Conservation (phyloP, 1,140 invertebrate species). For the Orchesella cincta region DNA sequence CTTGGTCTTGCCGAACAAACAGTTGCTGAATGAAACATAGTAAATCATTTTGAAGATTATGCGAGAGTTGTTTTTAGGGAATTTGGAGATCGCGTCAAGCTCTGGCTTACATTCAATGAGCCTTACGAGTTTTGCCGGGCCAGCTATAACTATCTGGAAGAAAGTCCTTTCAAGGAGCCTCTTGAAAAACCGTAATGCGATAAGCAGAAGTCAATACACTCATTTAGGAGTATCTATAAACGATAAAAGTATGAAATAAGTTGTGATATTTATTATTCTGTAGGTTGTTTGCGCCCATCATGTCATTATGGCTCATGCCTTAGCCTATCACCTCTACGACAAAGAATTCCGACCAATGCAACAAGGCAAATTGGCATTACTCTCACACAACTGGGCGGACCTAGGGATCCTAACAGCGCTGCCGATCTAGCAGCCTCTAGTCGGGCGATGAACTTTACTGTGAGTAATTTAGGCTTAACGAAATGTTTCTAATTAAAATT, state of each 20-base stretch:
- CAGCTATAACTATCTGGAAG: background rate
- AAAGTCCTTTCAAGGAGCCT: background rate
- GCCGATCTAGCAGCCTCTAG: constrained; percentile 34
- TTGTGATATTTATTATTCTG: too few species aligned
- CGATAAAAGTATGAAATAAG: too few species aligned
- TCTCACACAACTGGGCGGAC: background rate
- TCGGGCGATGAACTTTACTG: constrained; percentile 37
- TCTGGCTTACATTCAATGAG: background rate
- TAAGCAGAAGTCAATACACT: too few species aligned
- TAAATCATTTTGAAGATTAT: constrained; percentile 49
- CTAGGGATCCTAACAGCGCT: constrained; percentile 8
- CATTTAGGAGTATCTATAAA: too few species aligned
- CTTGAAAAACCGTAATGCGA: constrained; percentile 29
- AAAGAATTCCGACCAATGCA: constrained; percentile 32
- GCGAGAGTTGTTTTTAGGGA: constrained; percentile 45
- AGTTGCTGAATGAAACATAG: constrained; percentile 46
- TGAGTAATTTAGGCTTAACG: background rate
- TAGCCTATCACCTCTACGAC: constrained; percentile 39
- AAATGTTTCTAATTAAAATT: background rate
- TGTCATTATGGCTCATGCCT: constrained; percentile 34
- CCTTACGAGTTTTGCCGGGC: background rate
- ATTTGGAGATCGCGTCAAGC: constrained; percentile 52
- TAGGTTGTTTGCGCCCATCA: constrained; percentile 37
- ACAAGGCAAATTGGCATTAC: constrained; percentile 32
- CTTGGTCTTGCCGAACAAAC: constrained; percentile 46